Percentiles rank a stretch among this genome's conserved stretches.
Conservation (phyloP, 1,140 invertebrate genomes). For the Ips nitidus region DNA sequence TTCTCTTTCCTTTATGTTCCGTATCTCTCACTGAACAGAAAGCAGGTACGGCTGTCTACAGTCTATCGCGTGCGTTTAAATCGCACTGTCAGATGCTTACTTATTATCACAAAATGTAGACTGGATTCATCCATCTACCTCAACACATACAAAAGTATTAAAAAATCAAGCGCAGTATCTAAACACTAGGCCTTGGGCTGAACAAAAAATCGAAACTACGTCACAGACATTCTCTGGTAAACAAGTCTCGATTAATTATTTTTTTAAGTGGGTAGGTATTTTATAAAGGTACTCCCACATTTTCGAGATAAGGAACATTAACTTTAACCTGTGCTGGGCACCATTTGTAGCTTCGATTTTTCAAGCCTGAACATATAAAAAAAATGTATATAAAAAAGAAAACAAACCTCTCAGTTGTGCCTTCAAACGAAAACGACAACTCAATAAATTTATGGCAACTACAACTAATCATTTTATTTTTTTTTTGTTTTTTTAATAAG, state of each 20-base stretch:
- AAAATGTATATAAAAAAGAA: slow-evolving; percentile 26
- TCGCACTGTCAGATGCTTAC: slow-evolving; percentile 46
- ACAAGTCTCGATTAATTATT: too few relatives aligned
- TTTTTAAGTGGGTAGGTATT: too few relatives aligned
- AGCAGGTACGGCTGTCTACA: slow-evolving; percentile 48
- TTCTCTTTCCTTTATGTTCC: slow-evolving; percentile 22
- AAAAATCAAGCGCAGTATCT: slow-evolving; percentile 42
- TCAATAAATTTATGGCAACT: slow-evolving; percentile 10
- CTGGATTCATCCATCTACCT: slow-evolving; percentile 44
- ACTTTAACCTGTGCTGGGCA: too few relatives aligned
- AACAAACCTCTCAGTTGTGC: slow-evolving; percentile 30
- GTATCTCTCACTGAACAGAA: slow-evolving; percentile 44
- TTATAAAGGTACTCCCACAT: too few relatives aligned
- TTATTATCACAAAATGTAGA: slow-evolving; percentile 48
- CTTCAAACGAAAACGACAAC: slow-evolving; percentile 24
- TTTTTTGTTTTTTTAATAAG: background rate
- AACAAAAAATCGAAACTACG: slow-evolving; percentile 4
- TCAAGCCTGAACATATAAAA: slow-evolving; percentile 6
- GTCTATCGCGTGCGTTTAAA: slow-evolving; percentile 43
- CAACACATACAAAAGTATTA: slow-evolving; percentile 49
- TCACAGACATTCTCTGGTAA: background rate
- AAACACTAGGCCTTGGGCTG: slow-evolving; percentile 31
- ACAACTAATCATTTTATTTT: background rate
- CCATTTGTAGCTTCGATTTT: background rate
- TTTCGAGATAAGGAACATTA: too few relatives aligned